phyloP scores from a whole-genome alignment of 2,113 vertebrate genomes.

The Hemiprocne comata region DNA sequence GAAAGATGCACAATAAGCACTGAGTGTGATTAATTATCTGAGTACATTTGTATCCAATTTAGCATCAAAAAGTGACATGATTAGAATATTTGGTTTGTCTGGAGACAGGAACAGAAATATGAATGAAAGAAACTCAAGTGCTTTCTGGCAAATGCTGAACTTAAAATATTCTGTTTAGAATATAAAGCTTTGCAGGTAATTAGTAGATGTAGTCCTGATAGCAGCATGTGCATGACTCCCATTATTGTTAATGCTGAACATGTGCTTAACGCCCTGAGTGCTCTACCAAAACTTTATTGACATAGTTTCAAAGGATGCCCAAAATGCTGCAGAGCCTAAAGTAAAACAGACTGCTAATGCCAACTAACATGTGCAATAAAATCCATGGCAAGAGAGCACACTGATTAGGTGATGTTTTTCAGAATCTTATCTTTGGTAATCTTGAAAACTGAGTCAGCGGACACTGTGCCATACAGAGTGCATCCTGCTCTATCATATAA shows the following conservation, averaged over 20 bases:
- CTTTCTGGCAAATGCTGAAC: neutral
- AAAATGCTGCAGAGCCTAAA: neutral
- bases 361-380: neutral
- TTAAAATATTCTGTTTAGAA: neutral
- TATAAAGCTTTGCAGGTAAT: constrained; percentile 14
- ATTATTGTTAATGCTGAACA: constrained; percentile 26
- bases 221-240: neutral
- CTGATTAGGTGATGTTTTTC: neutral
- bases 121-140: constrained; percentile 34
- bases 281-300: constrained; percentile 29
- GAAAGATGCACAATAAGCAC: constrained; percentile 58
- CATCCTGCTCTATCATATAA: neutral
- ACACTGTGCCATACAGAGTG: neutral
- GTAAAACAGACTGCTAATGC: constrained; percentile 38
- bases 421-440: neutral
- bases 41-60: constrained; percentile 59
- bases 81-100: constrained; percentile 38
- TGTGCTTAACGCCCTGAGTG: constrained; percentile 32
- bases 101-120: neutral
- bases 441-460: neutral
- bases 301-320: constrained; percentile 14
- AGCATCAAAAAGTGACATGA: constrained; percentile 17
- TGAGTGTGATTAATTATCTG: constrained; percentile 59
- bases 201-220: neutral
- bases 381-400: neutral